Base-by-base conservation (phyloP, 1,140 invertebrate species). In the Neodiprion lecontei region DNA sequence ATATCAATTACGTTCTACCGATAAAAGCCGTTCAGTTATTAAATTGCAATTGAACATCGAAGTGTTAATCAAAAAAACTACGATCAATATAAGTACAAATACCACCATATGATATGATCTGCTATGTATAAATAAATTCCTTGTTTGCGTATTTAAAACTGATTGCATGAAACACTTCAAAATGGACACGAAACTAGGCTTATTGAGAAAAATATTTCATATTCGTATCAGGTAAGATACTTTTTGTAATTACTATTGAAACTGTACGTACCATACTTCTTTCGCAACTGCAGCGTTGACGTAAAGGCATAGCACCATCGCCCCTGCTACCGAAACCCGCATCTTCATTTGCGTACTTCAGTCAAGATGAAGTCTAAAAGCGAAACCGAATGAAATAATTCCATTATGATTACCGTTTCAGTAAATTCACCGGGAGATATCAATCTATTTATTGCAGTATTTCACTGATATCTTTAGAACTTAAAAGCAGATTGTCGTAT, bases 261-360 rank as follows among this genome's bases (percentile, higher is more conserved):
- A 65, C 12, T 67, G 67, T 75, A 82, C 82, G 78, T 82, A 85
- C 83, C 81, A 82, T 65, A 84, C 84, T 76, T 85, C 83, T 65
- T 78, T 81, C 21, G 82, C 61, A 69, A 70, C 65, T 11, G 61
- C 47, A 53, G 79, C 9, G 72, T 66, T 65, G 69, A 65, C 49
- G 70, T 61, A 79, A 68, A 79, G 69, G 48, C 76, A 76, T 17
- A 75, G 79, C 9, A 82, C 61, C 28, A 82, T 9, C n/a, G 65
- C 14, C 9, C 79, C 17, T 75, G 79, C 53, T 49, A 77, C 68
- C 11, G 68, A 70, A 50, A 79, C 75, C 72, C 70, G 80, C 82
- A 83, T 83, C 67, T 67, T 82, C 8, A 17, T 17, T 9, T 5
- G 53, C 11, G 3, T 61, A 14, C 9, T 12, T 17, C 53, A 61